Conservation (phyloP, 2,113 vertebrate species). For the Tauraco erythrolophus region DNA sequence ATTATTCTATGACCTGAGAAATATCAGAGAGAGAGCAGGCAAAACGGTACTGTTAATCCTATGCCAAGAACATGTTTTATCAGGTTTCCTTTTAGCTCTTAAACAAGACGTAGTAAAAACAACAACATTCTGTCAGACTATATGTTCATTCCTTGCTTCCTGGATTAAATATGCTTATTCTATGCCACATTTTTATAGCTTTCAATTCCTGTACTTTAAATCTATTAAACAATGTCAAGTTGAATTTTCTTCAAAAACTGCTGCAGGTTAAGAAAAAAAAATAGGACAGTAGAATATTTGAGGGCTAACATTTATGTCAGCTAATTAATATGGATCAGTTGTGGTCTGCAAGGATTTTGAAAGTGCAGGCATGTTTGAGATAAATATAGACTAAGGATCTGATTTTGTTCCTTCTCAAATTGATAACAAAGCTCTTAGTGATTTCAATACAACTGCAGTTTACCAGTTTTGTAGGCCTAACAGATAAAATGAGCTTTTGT, state of each 20-base stretch:
- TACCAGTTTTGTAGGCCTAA: neutral
- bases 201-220: conserved; percentile 73
- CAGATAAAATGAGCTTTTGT: neutral
- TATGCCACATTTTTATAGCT: conserved; percentile 70
- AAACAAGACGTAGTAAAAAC: conserved; percentile 64
- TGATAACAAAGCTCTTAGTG: neutral
- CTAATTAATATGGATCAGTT: conserved; percentile 73
- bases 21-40: conserved; percentile 35
- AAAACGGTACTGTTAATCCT: conserved; percentile 16
- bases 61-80: conserved; percentile 68
- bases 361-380: conserved; percentile 33
- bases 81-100: conserved; percentile 52
- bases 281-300: conserved; percentile 53
- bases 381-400: conserved; percentile 34
- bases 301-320: conserved; percentile 68
- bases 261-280: conserved; percentile 68
- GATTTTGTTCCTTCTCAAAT: neutral
- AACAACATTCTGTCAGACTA: conserved; percentile 69
- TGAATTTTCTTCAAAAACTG: conserved; percentile 70
- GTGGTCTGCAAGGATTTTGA: conserved; percentile 60
- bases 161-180: conserved; percentile 67
- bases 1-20: conserved; percentile 46
- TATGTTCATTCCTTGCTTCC: conserved; percentile 56
- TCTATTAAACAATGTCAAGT: conserved; percentile 73
- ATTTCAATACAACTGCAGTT: neutral